Evolutionary conservation across 2,797 vertebrate species (phyloP), one percentile per base, ranked within the genome.

Genomic region (Ctenosaura bakeri): DNA sequence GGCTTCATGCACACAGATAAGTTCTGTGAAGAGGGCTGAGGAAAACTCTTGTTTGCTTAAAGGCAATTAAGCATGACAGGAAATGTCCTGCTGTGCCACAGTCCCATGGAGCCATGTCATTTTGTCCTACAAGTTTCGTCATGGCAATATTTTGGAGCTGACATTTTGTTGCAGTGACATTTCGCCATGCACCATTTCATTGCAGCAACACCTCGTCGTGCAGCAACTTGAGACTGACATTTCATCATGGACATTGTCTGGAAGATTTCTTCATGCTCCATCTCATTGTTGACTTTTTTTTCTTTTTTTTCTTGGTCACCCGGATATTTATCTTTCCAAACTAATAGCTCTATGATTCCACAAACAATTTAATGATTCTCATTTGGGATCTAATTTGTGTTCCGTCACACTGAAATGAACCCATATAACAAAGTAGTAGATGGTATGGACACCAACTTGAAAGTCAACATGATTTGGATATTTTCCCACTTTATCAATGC

Each of bases 211-310:
- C 88, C 88, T 94, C 54, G 87, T 86, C 86, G 38, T 76, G 56
- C 4, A 93, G 80, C 26, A 82, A 90, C 90, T 93, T 92, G 38
- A 87, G 85, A 86, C 1, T 95, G 93, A 93, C 86, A 93, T 95
- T 95, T 93, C 87, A 89, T 91, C 80, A 82, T 86, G 74, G 50
- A 54, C 69, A 1, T 83, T 90, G 76, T 91, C 16, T 26, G 56
- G 35, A 42, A 8, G 14, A 10, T 94, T 93, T 94, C n/a, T 6
- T 95, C 76, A 50, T 64, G 1, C 35, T 79, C 12, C 87, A 62
- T 77, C 85, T 95, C 9, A n/a, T 24, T 52, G 50, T 0, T 95
- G 87, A 56, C 87, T 89, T 56, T 93, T 77, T 29, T 29, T 59
- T 93, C 62, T 69, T 12, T 29, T 69, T 26, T 88, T 94, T 83